phyloP scores from a whole-genome alignment of 2,888 invertebrate species.

The Cataglyphis rosenhaueri region DNA sequence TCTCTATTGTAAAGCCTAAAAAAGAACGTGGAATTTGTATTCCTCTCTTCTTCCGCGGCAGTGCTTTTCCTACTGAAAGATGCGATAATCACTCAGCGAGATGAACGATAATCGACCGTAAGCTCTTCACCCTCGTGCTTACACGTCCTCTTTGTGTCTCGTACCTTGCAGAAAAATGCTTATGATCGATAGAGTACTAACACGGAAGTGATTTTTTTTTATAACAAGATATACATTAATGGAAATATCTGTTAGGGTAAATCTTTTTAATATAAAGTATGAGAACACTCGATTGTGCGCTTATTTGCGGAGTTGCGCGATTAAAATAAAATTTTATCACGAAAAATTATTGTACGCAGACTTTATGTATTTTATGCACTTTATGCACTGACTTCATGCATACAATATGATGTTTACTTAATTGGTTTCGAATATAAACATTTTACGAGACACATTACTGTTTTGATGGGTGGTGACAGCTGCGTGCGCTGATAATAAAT shows the following conservation, averaged over 20 bases:
- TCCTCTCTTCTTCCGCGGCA: conserved; percentile 38
- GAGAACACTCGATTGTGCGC: neutral
- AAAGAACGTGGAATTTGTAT: conserved; percentile 41
- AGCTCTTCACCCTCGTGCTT: conserved; percentile 54
- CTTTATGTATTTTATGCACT: neutral
- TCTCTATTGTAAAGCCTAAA: conserved; percentile 41
- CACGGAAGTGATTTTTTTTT: conserved; percentile 26
- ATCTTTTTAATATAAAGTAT: conserved; percentile 12
- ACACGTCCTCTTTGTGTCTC: conserved; percentile 34
- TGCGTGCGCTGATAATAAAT: conserved; percentile 37
- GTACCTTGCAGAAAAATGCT: conserved; percentile 8
- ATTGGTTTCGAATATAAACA: neutral
- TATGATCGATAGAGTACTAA: conserved; percentile 30
- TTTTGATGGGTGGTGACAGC: conserved; percentile 29
- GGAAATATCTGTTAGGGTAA: conserved; percentile 15
- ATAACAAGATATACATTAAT: neutral
- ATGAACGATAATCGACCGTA: conserved; percentile 57
- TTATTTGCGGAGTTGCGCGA: neutral
- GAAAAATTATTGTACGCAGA: neutral
- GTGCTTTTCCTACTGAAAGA: conserved; percentile 51
- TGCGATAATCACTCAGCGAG: conserved; percentile 58
- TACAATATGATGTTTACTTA: neutral
- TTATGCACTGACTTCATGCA: neutral
- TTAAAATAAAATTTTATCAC: conserved; percentile 18
- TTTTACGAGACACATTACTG: neutral